Base-by-base conservation (phyloP, 2,888 invertebrate species). In the Aspidapion aeneum region DNA sequence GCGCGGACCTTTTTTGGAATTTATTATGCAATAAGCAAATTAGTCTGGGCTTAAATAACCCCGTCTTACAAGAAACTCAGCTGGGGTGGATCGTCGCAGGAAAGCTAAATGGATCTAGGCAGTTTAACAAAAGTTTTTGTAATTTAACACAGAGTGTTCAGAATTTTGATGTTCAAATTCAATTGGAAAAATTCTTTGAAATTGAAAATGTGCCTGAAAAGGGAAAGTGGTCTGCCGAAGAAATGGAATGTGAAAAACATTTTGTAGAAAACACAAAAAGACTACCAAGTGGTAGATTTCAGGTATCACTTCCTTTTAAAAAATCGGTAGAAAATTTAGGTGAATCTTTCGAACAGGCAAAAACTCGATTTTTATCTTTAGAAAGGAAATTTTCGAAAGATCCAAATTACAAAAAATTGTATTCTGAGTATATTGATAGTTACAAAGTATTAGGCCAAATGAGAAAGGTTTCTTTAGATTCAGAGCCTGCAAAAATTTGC, bases 311-410 rank as follows among this genome's bases (percentile, higher is more conserved):
- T 35, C 35, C 12, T 35, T 35, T 35, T 35, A 35, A 12, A 7
- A 12, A 35, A 35, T 35, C 35, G 5, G 35, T 35, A 12, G 35
- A 35, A 35, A 35, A 35, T 35, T 12, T 12, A 35, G 35, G 35
- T 35, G 5, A 35, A 3, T 35, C 35, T 12, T 35, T 35, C 12
- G 35, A 58, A 7, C 59, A 48, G n/a, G 70, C 71, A 5, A 52
- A 50, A 7, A 65, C 35, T 35, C 35, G 35, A 35, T 35, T 35
- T 35, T 35, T 35, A 35, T 35, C 35, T 35, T 35, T 35, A 35
- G 35, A 35, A 12, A 35, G 35, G 12, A 35, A 35, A 35, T 35
- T 35, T 35, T n/a, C n/a, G n/a, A 63, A 67, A 18, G 63, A 67
- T 57, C 18, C 18, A 9, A 21, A 56, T 16, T 59, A 65, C 50